phyloP scores from a whole-genome alignment of 2,113 vertebrate species.

The Geothlypis trichas region DNA sequence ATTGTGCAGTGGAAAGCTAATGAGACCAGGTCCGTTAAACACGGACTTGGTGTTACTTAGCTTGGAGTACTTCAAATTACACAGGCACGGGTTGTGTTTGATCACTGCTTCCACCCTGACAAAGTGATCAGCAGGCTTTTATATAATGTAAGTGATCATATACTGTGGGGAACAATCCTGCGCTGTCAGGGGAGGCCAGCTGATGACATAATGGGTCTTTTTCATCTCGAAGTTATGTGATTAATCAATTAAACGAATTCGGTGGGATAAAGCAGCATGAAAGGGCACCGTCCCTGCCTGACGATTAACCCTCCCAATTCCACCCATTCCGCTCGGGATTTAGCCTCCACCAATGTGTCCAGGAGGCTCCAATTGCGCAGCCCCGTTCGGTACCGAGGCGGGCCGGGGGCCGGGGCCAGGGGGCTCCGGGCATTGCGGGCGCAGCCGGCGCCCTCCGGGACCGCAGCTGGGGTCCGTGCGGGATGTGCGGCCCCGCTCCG shows the following conservation, averaged over 20 bases:
- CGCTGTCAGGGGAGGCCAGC: neutral
- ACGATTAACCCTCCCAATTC: neutral
- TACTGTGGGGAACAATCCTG: neutral
- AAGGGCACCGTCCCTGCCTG: neutral
- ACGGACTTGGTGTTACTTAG: neutral
- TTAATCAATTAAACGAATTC: slow-evolving; percentile 46
- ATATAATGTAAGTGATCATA: neutral
- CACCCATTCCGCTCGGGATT: neutral
- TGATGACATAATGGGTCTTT: slow-evolving; percentile 32
- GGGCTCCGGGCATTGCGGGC: neutral
- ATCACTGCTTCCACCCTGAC: neutral
- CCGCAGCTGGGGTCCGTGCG: neutral
- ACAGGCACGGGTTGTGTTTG: slow-evolving; percentile 5
- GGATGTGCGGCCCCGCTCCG: neutral
- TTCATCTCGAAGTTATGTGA: slow-evolving; percentile 17
- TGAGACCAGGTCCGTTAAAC: slow-evolving; percentile 39
- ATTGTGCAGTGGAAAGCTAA: slow-evolving; percentile 47
- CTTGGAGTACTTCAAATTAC: slow-evolving; percentile 30
- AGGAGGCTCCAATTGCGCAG: neutral
- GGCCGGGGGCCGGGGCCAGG: neutral
- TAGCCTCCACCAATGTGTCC: accelerated
- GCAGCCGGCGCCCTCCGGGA: neutral
- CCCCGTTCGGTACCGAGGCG: neutral
- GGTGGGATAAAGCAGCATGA: neutral
- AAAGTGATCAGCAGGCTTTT: slow-evolving; percentile 37